Conservation (phyloP, 2,797 vertebrate species). For the Clarias fuscus region DNA sequence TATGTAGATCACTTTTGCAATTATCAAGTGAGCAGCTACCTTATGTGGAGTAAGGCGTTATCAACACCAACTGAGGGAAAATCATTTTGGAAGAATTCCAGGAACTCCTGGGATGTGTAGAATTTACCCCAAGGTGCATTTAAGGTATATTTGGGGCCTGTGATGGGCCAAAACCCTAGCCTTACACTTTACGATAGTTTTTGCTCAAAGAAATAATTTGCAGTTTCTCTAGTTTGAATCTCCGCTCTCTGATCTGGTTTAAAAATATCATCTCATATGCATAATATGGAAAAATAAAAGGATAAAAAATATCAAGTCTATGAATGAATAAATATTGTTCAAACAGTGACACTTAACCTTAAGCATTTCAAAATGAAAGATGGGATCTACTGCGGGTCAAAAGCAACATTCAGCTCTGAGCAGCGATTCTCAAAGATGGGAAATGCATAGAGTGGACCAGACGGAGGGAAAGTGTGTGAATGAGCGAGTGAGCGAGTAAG, state of each 20-base stretch:
- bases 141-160: neutral
- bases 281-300: neutral
- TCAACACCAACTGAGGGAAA: neutral
- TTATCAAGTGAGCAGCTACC: neutral
- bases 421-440: conserved; percentile 12
- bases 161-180: neutral
- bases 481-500: neutral
- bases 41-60: neutral
- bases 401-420: conserved; percentile 1
- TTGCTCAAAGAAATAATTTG: neutral
- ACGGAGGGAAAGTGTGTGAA: conserved; percentile 8
- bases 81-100: neutral
- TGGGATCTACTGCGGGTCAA: conserved; percentile 10
- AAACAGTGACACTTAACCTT: too few species aligned
- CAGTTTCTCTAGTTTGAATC: neutral
- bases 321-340: too few species aligned
- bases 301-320: neutral
- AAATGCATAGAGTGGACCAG: conserved; percentile 17
- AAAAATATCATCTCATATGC: neutral
- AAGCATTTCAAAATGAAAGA: neutral
- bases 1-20: too few species aligned
- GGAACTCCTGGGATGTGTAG: too few species aligned
- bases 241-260: neutral
- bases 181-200: neutral
- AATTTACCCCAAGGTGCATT: neutral